Evolutionary conservation across 2,113 vertebrate species (phyloP).

Genomic region (Penelope pileata): DNA sequence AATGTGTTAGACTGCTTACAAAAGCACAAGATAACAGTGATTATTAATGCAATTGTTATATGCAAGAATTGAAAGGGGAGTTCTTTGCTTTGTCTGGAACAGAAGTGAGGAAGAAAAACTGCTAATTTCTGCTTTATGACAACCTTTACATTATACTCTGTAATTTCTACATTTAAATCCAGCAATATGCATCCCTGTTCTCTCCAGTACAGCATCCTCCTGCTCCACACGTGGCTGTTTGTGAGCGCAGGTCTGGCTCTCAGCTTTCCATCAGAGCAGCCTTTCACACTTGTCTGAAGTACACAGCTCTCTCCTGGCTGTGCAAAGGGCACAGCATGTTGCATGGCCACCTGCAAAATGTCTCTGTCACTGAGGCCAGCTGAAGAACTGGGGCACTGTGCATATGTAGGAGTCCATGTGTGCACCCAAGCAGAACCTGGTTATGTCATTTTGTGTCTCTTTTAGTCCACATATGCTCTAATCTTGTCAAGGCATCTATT

Average conservation of each 20-base stretch:
- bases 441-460: neutral
- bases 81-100: neutral
- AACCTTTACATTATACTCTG: neutral
- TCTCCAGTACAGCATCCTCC: neutral
- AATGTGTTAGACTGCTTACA: neutral
- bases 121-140: neutral
- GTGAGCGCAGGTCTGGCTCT: neutral
- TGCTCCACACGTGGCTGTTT: neutral
- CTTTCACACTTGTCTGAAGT: neutral
- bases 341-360: fast-evolving
- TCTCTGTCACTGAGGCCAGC: neutral
- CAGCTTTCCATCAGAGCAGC: neutral
- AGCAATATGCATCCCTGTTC: neutral
- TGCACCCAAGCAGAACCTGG: neutral
- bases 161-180: neutral
- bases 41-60: neutral
- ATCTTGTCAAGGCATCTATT: neutral
- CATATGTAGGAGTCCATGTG: fast-evolving
- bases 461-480: fast-evolving
- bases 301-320: neutral
- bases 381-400: neutral
- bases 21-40: neutral
- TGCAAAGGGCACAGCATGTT: neutral
- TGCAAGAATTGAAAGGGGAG: neutral
- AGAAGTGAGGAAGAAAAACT: neutral